These are phyloP conservation scores for Yoshiicerus persimilis DNA, from an alignment of 1,140 invertebrate species.

Conservation along the genomic window DNA sequence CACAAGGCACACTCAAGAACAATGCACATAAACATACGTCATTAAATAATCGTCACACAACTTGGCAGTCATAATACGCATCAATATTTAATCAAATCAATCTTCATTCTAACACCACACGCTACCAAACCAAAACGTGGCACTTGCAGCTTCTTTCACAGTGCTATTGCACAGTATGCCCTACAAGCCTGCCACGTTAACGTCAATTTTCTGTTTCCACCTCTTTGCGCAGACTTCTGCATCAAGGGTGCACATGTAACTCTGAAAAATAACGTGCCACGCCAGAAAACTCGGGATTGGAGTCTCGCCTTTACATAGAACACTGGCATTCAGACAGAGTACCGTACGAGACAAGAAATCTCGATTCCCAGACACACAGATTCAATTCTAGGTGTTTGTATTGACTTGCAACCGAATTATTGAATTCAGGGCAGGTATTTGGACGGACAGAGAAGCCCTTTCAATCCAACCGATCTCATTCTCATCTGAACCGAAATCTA, in stretches of 20 bases:
- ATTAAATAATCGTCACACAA: not conserved
- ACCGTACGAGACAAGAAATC: not conserved
- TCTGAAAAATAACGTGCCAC: not conserved
- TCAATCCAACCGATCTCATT: not conserved
- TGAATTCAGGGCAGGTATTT: not conserved
- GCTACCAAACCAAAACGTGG: not conserved
- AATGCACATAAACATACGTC: not conserved
- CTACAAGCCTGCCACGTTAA: not conserved
- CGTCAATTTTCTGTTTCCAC: not conserved
- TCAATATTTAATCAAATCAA: not conserved
- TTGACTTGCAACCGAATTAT: not conserved
- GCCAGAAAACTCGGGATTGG: not conserved
- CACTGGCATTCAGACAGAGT: not conserved
- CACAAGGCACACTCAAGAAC: not conserved
- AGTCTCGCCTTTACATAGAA: not conserved
- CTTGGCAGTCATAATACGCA: not conserved
- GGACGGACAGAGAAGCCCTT: not conserved
- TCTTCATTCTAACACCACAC: not conserved
- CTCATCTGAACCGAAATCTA: not conserved
- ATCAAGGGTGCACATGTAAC: not conserved
- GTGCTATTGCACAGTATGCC: not conserved
- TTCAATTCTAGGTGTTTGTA: not conserved
- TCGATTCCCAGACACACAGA: not conserved
- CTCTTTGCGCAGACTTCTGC: not conserved
- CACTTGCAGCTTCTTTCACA: not conserved